Conservation (phyloP, 2,113 vertebrate species). For the Opisthocomus hoazin region DNA sequence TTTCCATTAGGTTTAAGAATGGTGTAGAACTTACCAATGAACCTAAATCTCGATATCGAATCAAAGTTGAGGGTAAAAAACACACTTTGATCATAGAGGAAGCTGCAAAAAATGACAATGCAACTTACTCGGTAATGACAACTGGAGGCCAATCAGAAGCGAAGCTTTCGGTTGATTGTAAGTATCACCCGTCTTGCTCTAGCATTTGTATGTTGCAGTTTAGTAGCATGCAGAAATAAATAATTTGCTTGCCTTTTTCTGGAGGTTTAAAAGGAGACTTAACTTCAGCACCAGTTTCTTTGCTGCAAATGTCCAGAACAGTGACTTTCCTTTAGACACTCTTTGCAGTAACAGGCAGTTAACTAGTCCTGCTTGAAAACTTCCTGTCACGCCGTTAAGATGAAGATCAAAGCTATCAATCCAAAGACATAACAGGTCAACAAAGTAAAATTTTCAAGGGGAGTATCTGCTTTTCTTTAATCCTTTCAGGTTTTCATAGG, state of each 20-base stretch:
- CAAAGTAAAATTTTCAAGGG: not conserved
- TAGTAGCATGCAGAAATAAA: not conserved
- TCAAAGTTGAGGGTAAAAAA: slow-evolving; percentile 89
- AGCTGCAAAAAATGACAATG: slow-evolving; percentile 86
- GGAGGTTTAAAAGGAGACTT: not conserved
- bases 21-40: slow-evolving; percentile 89
- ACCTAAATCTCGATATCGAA: slow-evolving; percentile 84
- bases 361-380: not conserved
- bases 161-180: slow-evolving; percentile 84
- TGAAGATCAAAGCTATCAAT: not conserved
- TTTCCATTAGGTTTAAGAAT: slow-evolving; percentile 87
- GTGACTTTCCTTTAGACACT: not conserved
- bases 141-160: slow-evolving; percentile 88
- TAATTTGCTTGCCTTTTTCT: not conserved
- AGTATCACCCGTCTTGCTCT: slow-evolving; percentile 41
- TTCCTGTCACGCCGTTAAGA: not conserved
- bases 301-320: not conserved
- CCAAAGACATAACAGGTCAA: not conserved
- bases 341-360: not conserved
- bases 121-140: slow-evolving; percentile 91
- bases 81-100: slow-evolving; percentile 91
- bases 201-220: not conserved
- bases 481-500: not conserved
- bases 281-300: not conserved
- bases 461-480: not conserved